Conservation (phyloP, 2,888 invertebrate genomes). For the Euspilapteryx auroguttella region DNA sequence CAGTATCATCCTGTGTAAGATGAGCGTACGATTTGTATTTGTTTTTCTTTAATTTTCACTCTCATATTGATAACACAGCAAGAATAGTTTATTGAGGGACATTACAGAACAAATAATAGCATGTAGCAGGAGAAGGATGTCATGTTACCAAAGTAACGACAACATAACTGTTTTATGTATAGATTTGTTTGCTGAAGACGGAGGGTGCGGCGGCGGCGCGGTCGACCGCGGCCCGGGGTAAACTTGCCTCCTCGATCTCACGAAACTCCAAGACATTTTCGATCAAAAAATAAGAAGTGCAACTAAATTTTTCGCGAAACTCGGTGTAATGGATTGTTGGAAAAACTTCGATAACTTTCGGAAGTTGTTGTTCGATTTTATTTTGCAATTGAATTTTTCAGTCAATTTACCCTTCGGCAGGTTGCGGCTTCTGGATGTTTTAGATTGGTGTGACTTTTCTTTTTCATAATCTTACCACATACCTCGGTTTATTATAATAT, state of each 20-base stretch:
- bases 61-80: too few species aligned
- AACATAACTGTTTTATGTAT: background rate
- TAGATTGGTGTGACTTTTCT: background rate
- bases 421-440: slow-evolving; percentile 19
- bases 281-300: slow-evolving; percentile 56
- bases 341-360: slow-evolving; percentile 56
- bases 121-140: too few species aligned
- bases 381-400: slow-evolving; percentile 54
- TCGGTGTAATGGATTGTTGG: slow-evolving; percentile 59
- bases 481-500: too few species aligned
- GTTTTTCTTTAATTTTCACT: too few species aligned
- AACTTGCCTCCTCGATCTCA: slow-evolving; percentile 24
- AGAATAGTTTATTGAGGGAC: too few species aligned
- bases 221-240: slow-evolving; percentile 8
- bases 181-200: background rate
- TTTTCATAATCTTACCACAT: too few species aligned
- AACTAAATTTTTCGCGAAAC: slow-evolving; percentile 54
- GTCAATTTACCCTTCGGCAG: slow-evolving; percentile 52
- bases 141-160: too few species aligned
- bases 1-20: too few species aligned
- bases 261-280: slow-evolving; percentile 49
- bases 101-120: too few species aligned
- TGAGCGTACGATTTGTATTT: too few species aligned
- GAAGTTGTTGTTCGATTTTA: slow-evolving; percentile 56
- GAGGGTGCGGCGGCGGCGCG: background rate